Evolutionary conservation across 1,140 invertebrate species (phyloP).

Genomic region (Asobara japonica): DNA sequence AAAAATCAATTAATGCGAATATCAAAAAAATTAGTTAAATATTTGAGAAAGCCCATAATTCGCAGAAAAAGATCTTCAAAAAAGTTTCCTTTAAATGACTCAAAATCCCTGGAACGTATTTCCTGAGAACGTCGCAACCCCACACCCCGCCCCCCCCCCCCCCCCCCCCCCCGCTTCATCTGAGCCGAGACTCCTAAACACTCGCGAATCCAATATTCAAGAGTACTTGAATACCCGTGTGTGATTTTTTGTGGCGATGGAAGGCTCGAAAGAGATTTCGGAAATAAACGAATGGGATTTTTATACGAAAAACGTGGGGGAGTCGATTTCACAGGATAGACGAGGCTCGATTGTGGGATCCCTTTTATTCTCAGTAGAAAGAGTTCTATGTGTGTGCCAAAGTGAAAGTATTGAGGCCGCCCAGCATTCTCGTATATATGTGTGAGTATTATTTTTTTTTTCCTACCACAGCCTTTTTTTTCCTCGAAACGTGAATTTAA

Average conservation of each 20-base stretch:
- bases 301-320: slow-evolving; percentile 16
- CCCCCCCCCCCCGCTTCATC: too few relatives aligned
- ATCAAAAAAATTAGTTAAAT: too few relatives aligned
- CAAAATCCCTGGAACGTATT: too few relatives aligned
- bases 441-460: background rate
- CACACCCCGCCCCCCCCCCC: too few relatives aligned
- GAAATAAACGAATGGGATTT: slow-evolving; percentile 26
- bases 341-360: slow-evolving; percentile 24
- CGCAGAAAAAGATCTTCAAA: too few relatives aligned
- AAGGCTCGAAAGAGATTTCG: slow-evolving; percentile 10
- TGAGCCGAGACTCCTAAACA: background rate
- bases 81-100: too few relatives aligned
- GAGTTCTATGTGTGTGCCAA: slow-evolving; percentile 18
- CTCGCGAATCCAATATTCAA: background rate
- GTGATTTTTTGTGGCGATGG: background rate
- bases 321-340: slow-evolving; percentile 25
- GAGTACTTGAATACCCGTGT: background rate
- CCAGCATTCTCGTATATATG: background rate
- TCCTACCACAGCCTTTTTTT: background rate
- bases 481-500: slow-evolving; percentile 20
- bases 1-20: too few relatives aligned
- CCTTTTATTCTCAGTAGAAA: slow-evolving; percentile 23
- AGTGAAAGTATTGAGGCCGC: background rate
- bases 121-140: too few relatives aligned
- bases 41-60: too few relatives aligned